Evolutionary conservation across 1,140 invertebrate genomes (phyloP).

Genomic region (Procambarus virginalis): DNA sequence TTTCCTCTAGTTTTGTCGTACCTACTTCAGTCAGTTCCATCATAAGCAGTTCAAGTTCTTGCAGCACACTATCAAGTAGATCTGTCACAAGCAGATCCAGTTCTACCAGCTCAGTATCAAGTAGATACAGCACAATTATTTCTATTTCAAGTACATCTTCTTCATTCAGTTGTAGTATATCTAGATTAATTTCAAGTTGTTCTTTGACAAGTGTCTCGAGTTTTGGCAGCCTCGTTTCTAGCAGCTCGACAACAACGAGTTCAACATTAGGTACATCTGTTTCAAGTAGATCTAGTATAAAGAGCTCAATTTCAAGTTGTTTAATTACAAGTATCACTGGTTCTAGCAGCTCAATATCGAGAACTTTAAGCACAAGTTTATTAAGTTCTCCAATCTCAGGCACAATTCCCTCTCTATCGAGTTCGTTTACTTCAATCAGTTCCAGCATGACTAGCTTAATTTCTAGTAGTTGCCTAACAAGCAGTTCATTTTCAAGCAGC

Average conservation of each 20-base stretch:
- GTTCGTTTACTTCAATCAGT: too few relatives aligned
- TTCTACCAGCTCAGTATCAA: neutral
- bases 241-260: neutral
- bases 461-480: too few relatives aligned
- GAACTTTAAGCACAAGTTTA: neutral
- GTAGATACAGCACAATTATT: neutral
- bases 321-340: neutral
- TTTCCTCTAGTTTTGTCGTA: too few relatives aligned
- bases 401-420: too few relatives aligned
- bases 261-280: neutral
- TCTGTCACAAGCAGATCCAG: neutral
- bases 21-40: too few relatives aligned
- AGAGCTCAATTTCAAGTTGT: neutral
- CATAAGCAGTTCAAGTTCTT: constrained; percentile 7
- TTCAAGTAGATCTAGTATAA: neutral
- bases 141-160: too few relatives aligned
- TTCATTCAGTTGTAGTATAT: neutral
- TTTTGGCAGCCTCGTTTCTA: neutral
- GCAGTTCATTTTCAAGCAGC: too few relatives aligned
- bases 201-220: neutral
- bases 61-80: neutral
- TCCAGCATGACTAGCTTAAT: too few relatives aligned
- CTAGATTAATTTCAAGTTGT: neutral
- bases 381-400: too few relatives aligned
- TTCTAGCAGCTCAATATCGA: neutral